Evolutionary conservation across 2,888 invertebrate species (phyloP).

Genomic region (Philhelius pedissequus): DNA sequence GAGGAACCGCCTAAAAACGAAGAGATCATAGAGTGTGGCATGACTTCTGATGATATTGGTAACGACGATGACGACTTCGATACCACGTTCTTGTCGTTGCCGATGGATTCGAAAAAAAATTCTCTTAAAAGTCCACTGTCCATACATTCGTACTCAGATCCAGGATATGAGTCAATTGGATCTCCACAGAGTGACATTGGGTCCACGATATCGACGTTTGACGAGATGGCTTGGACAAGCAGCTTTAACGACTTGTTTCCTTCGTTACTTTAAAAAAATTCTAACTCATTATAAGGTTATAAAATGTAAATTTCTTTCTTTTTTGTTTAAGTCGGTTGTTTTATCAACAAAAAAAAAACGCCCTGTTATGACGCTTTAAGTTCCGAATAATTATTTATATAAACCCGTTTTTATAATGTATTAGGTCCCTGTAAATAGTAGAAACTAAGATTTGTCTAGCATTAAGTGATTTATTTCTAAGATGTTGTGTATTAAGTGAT

Average conservation of each 20-base stretch:
- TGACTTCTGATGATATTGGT: conserved; percentile 73
- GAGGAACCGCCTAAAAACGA: conserved; percentile 74
- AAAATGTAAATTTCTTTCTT: background rate
- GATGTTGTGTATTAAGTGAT: conserved; percentile 51
- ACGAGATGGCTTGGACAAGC: conserved; percentile 86
- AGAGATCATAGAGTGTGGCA: conserved; percentile 72
- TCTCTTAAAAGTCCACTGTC: conserved; percentile 75
- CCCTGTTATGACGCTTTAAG: conserved; percentile 4
- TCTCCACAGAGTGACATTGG: conserved; percentile 79
- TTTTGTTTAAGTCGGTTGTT: background rate
- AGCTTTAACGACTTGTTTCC: conserved; percentile 89
- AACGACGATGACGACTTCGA: conserved; percentile 73
- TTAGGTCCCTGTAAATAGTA: conserved; percentile 61
- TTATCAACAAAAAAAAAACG: background rate
- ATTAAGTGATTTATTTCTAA: conserved; percentile 6
- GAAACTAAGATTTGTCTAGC: background rate
- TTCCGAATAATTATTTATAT: background rate
- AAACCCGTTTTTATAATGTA: background rate
- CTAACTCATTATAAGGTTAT: background rate
- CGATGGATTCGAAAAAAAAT: conserved; percentile 68
- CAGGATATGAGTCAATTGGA: conserved; percentile 84
- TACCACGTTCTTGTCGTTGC: conserved; percentile 73
- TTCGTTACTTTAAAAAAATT: conserved; percentile 81
- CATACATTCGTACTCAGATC: conserved; percentile 80
- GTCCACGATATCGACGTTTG: conserved; percentile 66